Base-by-base conservation (phyloP, 2,113 vertebrate species). In the Amphilophus citrinellus region DNA sequence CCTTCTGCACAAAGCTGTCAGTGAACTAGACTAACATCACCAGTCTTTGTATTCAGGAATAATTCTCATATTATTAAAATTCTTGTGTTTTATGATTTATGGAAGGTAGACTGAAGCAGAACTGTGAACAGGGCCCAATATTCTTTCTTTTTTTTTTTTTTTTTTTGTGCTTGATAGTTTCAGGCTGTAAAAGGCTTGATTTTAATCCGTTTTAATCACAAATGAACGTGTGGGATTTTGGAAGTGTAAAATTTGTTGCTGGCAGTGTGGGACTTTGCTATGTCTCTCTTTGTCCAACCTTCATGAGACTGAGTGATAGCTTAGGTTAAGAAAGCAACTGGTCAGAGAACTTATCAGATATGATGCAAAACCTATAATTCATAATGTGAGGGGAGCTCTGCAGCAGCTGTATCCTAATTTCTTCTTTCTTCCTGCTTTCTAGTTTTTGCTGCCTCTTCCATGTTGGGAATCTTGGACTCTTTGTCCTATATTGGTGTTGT, bases 381-480 rank as follows among this genome's bases (percentile, higher is more conserved):
- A 18, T 32, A 35, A 3, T 14, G 77, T 75, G 62, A 86, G 87
- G 17, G 86, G 82, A 44, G 89, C 86, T 24, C 47, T 68, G 4
- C 79, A 22, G 71, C 58, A 76, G 27, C 30, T 39, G 77, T 77
- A 3, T 58, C 30, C 13, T 59, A 39, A 77, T 79, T 66, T 32
- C 6, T 76, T 61, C 35, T 66, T 10, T 85, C 75, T 39, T 84
- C 65, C 39, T 59, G 44, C 22, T 22, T 44, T 56, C 53, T 57
- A 30, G 24, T 18, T 32, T 53, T 71, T 5, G 11, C 66, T 53
- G 61, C n/a, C 1, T 84, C 32, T 24, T 82, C 61, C 15, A 75
- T 22, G 68, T 60, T 22, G 1, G 27, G 59, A 5, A 14, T 65
- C 11, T 77, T 61, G 20, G 15, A 15, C 56, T 58, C 20, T 7